Evolutionary conservation across 2,888 invertebrate genomes (phyloP).

Genomic region (Drosophila stalkeri): DNA sequence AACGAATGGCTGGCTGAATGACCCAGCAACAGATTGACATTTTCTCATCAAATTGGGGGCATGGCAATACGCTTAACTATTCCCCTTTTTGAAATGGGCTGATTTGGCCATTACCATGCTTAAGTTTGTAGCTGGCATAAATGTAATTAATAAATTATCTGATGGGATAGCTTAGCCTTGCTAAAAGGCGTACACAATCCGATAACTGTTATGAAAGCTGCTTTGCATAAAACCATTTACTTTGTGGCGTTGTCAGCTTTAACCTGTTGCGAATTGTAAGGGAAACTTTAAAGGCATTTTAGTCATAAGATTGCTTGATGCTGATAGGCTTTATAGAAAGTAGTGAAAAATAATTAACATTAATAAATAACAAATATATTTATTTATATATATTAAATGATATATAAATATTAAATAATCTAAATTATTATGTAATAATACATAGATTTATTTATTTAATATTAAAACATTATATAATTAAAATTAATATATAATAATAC

Average conservation of each 20-base stretch:
- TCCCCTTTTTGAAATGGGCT: conserved; percentile 22
- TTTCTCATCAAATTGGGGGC: conserved; percentile 62
- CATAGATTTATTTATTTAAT: too few species aligned
- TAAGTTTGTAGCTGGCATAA: conserved; percentile 9
- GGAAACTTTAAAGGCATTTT: not conserved
- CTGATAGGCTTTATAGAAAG: not conserved
- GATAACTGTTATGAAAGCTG: not conserved
- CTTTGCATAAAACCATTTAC: not conserved
- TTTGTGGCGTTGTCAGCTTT: not conserved
- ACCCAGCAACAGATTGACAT: conserved; percentile 70
- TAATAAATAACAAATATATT: too few species aligned
- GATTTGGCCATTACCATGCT: conserved; percentile 2
- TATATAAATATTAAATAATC: too few species aligned
- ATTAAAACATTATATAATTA: too few species aligned
- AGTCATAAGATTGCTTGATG: not conserved
- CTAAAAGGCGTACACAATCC: not conserved
- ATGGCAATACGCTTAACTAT: conserved; percentile 41
- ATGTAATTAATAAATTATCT: conserved; percentile 36
- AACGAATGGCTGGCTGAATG: conserved; percentile 39
- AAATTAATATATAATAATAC: too few species aligned
- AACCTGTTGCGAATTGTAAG: conserved; percentile 15
- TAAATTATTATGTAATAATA: too few species aligned
- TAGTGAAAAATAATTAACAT: not conserved
- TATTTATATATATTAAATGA: too few species aligned
- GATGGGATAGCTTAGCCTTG: conserved; percentile 1